These are phyloP conservation scores for Epirrhoe tristata DNA, from an alignment of 2,888 invertebrate species.

Conservation along the genomic window DNA sequence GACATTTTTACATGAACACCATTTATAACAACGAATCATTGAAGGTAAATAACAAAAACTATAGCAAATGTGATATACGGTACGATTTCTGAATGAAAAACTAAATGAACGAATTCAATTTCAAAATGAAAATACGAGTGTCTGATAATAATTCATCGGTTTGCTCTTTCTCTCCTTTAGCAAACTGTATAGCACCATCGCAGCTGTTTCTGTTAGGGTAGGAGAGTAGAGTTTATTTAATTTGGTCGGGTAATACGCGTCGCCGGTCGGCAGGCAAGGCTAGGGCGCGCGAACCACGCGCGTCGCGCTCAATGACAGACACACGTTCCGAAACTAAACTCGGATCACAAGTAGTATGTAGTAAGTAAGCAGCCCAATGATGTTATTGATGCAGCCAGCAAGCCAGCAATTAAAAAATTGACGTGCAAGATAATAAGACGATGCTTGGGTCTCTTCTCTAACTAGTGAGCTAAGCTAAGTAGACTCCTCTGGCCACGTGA, in stretches of 20 bases:
- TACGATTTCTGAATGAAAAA: constrained; percentile 14
- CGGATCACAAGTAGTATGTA: not conserved
- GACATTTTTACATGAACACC: constrained; percentile 34
- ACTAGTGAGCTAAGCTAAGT: too few species aligned
- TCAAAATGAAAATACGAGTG: not conserved
- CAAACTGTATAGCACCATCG: not conserved
- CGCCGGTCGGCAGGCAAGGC: constrained; percentile 8
- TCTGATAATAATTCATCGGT: not conserved
- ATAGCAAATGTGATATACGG: constrained; percentile 4
- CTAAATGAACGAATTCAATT: constrained; percentile 13
- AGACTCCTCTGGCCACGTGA: too few species aligned
- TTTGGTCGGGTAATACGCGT: constrained; percentile 4
- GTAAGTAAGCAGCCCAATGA: too few species aligned
- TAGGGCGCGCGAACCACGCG: constrained; percentile 17
- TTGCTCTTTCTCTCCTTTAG: not conserved
- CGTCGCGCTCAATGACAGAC: constrained; percentile 5
- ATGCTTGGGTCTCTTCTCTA: too few species aligned
- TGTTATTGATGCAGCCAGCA: too few species aligned
- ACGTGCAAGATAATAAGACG: too few species aligned
- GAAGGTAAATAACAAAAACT: constrained; percentile 11
- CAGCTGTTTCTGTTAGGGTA: not conserved
- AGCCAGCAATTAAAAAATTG: too few species aligned
- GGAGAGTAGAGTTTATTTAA: not conserved
- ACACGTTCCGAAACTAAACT: not conserved
- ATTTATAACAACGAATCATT: constrained; percentile 1